Evolutionary conservation across 2,113 vertebrate genomes (phyloP), one percentile per base, ranked within the genome.

Genomic region (Ivindomyrus marchei): DNA sequence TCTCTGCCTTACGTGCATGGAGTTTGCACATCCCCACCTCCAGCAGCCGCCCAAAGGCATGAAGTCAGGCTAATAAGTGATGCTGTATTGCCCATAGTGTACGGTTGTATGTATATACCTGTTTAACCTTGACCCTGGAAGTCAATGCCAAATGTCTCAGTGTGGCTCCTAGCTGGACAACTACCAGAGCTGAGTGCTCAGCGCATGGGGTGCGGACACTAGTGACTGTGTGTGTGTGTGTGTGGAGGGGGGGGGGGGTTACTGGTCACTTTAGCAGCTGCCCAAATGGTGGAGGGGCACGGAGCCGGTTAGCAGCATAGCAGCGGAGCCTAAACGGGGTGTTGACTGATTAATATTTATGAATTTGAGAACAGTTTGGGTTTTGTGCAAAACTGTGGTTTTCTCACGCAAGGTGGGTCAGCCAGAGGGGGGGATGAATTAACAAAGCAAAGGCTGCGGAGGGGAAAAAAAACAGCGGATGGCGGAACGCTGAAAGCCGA

Each of bases 321-420:
- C 15, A 11, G 94, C 93, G 77, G 91, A 89, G 95, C 94, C 95
- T 94, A 95, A 96, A 94, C 93, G 94, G 95, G 93, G 95, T 96
- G 94, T 94, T 95, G 93, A 94, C 94, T 94, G 92, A 95, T 97
- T 94, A 96, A 97, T 96, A 97, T 97, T 97, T 96, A 96, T 95
- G 95, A 96, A 94, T 91, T 92, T 90, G 89, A 92, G 94, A 96
- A 96, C 94, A 95, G 95, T 95, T 95, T 92, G 93, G 93, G 94
- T 95, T 93, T 95, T 95, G 94, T 95, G 93, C 93, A 91, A 92
- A 0, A 0, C 52, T 89, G 90, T 87, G 66, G 56, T 95, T 96
- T 93, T 96, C 96, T 96, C 94, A 94, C 92, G 93, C 93, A 95
- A 96, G 94, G 95, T 97, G 92, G 95, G 94, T 94, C 93, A 91